Conservation (phyloP, 2,888 invertebrate genomes). For the Athripsodes cinereus region DNA sequence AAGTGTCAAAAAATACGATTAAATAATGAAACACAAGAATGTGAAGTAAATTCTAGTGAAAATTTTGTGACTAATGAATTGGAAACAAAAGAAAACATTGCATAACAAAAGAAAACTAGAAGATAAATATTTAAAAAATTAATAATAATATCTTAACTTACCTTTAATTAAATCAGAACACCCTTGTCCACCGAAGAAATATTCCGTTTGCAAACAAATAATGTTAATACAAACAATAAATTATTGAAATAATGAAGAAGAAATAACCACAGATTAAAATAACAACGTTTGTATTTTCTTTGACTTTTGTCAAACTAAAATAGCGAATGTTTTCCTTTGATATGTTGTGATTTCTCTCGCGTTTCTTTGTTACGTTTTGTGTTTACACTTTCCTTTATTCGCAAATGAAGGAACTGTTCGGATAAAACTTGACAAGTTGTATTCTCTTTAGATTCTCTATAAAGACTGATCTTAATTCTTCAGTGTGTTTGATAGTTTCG, state of each 20-base stretch:
- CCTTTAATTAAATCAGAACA: neutral
- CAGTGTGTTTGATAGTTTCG: neutral
- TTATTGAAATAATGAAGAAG: neutral
- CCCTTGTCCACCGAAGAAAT: neutral
- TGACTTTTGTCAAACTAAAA: neutral
- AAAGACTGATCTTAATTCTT: neutral
- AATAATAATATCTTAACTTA: neutral
- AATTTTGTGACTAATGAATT: no score
- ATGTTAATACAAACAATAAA: neutral
- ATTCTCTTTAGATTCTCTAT: neutral
- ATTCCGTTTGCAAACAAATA: neutral
- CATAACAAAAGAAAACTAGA: neutral
- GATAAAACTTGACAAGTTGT: neutral
- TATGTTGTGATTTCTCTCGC: no score
- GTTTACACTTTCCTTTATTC: slow-evolving; percentile 18
- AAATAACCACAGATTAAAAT: neutral
- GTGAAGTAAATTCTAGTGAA: no score
- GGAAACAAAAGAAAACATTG: neutral
- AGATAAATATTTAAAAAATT: no score
- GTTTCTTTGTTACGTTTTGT: neutral
- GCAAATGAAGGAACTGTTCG: slow-evolving; percentile 1
- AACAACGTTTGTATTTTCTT: neutral
- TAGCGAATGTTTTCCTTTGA: no score
- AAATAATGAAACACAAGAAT: neutral
- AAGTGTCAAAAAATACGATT: neutral